Evolutionary conservation across 2,113 vertebrate species (phyloP), one percentile per base, ranked within the genome.

Genomic region (Verasper variegatus): DNA sequence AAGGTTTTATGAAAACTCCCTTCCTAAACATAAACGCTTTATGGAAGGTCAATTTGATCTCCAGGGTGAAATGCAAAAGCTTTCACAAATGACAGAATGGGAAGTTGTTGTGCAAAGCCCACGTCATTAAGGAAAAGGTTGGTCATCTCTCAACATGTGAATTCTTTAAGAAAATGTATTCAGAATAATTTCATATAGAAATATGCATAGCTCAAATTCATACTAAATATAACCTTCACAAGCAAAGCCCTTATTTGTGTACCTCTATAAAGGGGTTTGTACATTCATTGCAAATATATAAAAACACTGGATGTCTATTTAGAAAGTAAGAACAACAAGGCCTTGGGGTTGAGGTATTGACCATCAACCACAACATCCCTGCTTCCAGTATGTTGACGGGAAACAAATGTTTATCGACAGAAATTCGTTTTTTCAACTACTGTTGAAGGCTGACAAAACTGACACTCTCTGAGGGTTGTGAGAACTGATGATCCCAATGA

Each of bases 11-110:
- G 71, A 80, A 83, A 78, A 74, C 51, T 67, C 78, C 56, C 59
- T 51, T 65, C 10, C n/a, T 42, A 68, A 80, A 84, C 47, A 86
- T 77, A 75, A 88, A 81, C 8, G n/a, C 74, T 86, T 89, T 86
- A 85, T 72, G 24, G 76, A 76, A 82, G 81, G 84, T 88, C 76
- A 77, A 20, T 81, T 87, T 76, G 74, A 74, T 80, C 61, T 79
- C 66, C 35, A 75, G 74, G 80, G 69, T 45, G 7, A 62, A 83
- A 73, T 62, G 65, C 62, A 74, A 86, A 84, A 74, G 71, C 47
- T 82, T 84, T 57, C 26, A 35, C 6, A 77, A 79, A 78, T 66
- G 49, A 68, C 49, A 8, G 4, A 58, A 61, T 13, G 31, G 42
- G 54, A 68, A 23, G 31, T 59, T 78, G 51, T 27, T 21, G 52